Evolutionary conservation across 2,888 invertebrate genomes (phyloP), one percentile per base, ranked within the genome.

Genomic region (Salpingus planirostris): DNA sequence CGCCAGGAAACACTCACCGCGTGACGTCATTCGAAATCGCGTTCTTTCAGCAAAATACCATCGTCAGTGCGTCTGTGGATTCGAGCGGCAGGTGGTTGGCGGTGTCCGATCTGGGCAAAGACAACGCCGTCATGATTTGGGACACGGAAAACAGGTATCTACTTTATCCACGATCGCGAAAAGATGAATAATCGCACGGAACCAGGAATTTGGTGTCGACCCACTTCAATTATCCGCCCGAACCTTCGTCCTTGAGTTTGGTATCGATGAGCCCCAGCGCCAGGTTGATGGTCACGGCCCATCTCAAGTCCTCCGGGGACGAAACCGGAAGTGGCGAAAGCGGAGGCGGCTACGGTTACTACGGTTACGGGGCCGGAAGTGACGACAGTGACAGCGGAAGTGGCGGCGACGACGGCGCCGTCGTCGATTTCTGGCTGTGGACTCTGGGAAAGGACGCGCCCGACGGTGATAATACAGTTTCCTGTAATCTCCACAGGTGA

Each of bases 381-480:
- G n/a, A n/a, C n/a, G n/a, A n/a, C n/a, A n/a, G n/a, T n/a, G n/a
- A n/a, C n/a, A n/a, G 18, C 18, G 18, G 8, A 18, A 23, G 27
- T 13, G 28, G 29, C 2, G 69, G 69, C 38, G 65, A 64, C 25
- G 60, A 63, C 1, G 57, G 57, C 29, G 68, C 70, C 12, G 50
- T 52, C 1, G 42, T 79, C 1, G 61, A 70, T 40, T 70, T 78
- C 59, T 79, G 79, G 78, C 60, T 74, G 24, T 80, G 80, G 79
- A 70, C 74, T 15, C 63, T 54, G 13, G 74, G 73, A 2, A 47
- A 47, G 5, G 65, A 70, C 7, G 46, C 53, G 25, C 70, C 76
- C 3, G 67, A 77, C 52, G 76, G n/a, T n/a, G n/a, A n/a, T n/a
- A n/a, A n/a, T n/a, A n/a, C n/a, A n/a, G n/a, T n/a, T n/a, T n/a